Evolutionary conservation across 2,113 vertebrate species (phyloP), one percentile per base, ranked within the genome.

Genomic region (Aleadryas rufinucha): DNA sequence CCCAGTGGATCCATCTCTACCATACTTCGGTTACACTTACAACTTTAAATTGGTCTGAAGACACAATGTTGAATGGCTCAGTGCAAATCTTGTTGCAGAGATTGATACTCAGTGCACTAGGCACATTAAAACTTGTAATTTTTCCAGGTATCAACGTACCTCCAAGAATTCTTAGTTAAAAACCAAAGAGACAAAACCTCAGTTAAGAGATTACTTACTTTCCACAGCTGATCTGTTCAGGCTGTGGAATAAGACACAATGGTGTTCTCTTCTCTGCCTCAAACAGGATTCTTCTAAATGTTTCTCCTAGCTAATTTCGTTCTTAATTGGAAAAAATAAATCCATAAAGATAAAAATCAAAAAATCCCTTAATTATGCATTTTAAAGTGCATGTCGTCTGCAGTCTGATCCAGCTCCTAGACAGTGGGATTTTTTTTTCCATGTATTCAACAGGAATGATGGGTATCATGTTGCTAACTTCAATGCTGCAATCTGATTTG

Each of bases 381-480:
- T 89, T 94, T 78, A 60, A 95, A 92, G 65, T 28, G 49, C 37
- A 17, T 10, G 11, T 65, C 84, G 91, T 92, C 77, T 93, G 70
- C 70, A 87, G 63, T 39, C 83, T 83, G 88, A 69, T 72, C 60
- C 65, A 89, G 76, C 69, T 93, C 15, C 35, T 60, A 95, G 90
- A 93, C 86, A 84, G 83, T 11, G n/a, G 64, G 75, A 56, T 71
- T 88, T 93, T 79, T 79, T 81, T 87, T 64, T 10, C 70, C 42
- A 4, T 20, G 16, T 44, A 90, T 84, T 82, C 75, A 88, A 71
- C 35, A 81, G 76, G 85, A 96, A 88, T 13, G 33, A 85, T 64
- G 60, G 20, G 85, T 90, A 93, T 88, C 95, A 56, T 6, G 49
- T 93, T 95, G 88, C 94, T 90, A 45, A 79, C 87, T 90, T 69